These are phyloP conservation scores for Athalia cordata DNA, from an alignment of 2,888 invertebrate species.

Conservation along the genomic window DNA sequence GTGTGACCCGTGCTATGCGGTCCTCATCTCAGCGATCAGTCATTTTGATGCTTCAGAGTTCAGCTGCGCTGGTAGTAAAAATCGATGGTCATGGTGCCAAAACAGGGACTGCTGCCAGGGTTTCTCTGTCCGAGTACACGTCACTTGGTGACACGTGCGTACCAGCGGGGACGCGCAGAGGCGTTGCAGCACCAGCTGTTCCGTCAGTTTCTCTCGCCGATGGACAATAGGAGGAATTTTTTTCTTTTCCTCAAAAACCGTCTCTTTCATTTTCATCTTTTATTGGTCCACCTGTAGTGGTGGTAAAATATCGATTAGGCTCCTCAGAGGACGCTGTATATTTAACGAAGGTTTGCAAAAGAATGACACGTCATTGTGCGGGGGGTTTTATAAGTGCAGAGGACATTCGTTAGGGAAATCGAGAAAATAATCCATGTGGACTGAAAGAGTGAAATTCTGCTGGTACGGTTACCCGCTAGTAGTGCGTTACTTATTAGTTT, in stretches of 20 bases:
- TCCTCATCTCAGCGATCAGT: slow-evolving; percentile 61
- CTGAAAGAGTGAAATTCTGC: slow-evolving; percentile 19
- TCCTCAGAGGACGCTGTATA: slow-evolving; percentile 10
- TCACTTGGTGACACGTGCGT: slow-evolving; percentile 42
- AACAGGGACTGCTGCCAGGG: slow-evolving; percentile 41
- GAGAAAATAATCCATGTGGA: slow-evolving; percentile 34
- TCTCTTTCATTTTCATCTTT: slow-evolving; percentile 35
- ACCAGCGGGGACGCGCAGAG: slow-evolving; percentile 31
- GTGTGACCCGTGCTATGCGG: slow-evolving; percentile 62
- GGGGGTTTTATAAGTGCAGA: too few relatives aligned
- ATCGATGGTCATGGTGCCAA: slow-evolving; percentile 45
- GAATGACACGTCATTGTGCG: too few relatives aligned
- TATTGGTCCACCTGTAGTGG: slow-evolving; percentile 46
- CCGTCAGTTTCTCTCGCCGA: slow-evolving; percentile 39
- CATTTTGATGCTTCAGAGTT: slow-evolving; percentile 66
- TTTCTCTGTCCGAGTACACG: slow-evolving; percentile 36
- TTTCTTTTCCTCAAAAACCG: slow-evolving; percentile 1
- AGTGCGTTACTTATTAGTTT: slow-evolving; percentile 54
- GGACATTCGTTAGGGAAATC: not conserved
- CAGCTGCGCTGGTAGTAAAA: slow-evolving; percentile 40
- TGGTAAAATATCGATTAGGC: slow-evolving; percentile 40
- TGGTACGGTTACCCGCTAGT: slow-evolving; percentile 31
- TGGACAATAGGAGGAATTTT: slow-evolving; percentile 35
- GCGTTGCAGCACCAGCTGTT: slow-evolving; percentile 41
- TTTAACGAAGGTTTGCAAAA: slow-evolving; percentile 4